phyloP scores from a whole-genome alignment of 2,797 vertebrate species.

The Falco cherrug region DNA sequence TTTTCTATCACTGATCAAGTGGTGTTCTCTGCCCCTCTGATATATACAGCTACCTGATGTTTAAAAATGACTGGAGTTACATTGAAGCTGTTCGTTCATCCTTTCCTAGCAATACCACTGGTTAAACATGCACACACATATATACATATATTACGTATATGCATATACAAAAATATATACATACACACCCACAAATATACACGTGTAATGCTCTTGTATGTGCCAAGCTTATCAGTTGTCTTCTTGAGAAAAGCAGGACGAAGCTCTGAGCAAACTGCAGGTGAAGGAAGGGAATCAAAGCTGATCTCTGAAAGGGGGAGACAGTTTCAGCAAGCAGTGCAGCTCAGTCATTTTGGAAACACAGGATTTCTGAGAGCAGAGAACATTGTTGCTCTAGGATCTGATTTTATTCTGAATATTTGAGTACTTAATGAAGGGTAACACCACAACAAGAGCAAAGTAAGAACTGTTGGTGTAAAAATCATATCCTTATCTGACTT shows the following conservation, averaged over 20 bases:
- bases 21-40: background rate
- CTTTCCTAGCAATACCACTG: background rate
- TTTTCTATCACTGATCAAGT: background rate
- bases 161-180: too few relatives aligned
- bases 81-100: background rate
- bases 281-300: background rate
- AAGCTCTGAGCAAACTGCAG: background rate
- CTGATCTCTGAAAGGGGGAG: background rate
- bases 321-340: background rate
- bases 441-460: background rate
- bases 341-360: background rate
- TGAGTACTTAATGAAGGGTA: background rate
- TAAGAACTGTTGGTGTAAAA: background rate
- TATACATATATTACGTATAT: background rate
- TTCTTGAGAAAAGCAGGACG: background rate
- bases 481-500: background rate
- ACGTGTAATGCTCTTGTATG: rapidly evolving
- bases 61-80: background rate
- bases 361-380: background rate
- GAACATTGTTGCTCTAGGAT: background rate
- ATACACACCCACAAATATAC: background rate
- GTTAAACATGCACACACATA: rapidly evolving
- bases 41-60: background rate
- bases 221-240: background rate
- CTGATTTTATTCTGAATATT: background rate